A percentile compares a stretch with the other conserved stretches of the same genome.
These are phyloP conservation scores for Drosophila infuscata DNA, from an alignment of 2,888 invertebrate genomes.

Conservation along the genomic window DNA sequence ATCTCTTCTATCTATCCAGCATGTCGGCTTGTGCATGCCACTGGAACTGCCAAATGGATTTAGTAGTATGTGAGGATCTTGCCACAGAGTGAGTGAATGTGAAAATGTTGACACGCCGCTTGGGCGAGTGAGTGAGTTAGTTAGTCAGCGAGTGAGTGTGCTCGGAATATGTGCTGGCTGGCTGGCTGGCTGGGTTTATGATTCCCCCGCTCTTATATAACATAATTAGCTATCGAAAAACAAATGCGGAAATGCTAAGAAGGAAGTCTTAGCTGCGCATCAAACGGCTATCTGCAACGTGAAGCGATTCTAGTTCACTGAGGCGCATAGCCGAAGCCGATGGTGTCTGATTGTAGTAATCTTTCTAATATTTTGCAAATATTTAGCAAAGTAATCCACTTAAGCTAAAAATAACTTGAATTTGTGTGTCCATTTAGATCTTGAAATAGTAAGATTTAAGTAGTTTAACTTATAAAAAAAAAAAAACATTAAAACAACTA, in stretches of 20 bases:
- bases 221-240: constrained; percentile 59
- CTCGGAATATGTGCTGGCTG: constrained; percentile 32
- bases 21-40: constrained; percentile 51
- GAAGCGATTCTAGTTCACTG: constrained; percentile 36
- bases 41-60: constrained; percentile 62
- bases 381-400: neutral
- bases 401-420: neutral
- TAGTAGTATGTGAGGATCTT: constrained; percentile 35
- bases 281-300: neutral
- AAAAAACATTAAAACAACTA: constrained; percentile 9
- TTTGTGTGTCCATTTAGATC: neutral
- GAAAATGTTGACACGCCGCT: constrained; percentile 55
- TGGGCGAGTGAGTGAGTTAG: constrained; percentile 37
- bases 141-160: constrained; percentile 17
- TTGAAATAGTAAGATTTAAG: neutral
- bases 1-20: constrained; percentile 34
- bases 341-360: constrained; percentile 1
- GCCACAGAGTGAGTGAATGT: constrained; percentile 10
- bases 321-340: constrained; percentile 31
- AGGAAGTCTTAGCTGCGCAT: constrained; percentile 40
- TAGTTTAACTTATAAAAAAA: neutral
- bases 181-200: constrained; percentile 55
- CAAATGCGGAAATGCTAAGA: constrained; percentile 47
- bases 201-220: constrained; percentile 51
- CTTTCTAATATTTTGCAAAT: constrained; percentile 1